Conservation (phyloP, 2,888 invertebrate species). For the Drosophila atripex region DNA sequence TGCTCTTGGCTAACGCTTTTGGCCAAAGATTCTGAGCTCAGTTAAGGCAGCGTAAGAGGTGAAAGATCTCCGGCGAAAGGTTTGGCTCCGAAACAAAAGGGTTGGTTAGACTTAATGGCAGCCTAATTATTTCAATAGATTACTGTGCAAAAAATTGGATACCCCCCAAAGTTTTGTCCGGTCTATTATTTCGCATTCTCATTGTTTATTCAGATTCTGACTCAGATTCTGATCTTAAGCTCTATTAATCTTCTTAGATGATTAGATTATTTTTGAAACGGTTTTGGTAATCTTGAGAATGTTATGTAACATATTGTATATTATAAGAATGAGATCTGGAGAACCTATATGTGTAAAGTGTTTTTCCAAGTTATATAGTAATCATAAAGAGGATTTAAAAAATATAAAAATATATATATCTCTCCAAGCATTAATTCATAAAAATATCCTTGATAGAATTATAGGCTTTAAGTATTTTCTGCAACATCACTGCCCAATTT, state of each 20-base stretch:
- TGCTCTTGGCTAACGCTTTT: slow-evolving; percentile 29
- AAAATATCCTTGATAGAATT: neutral
- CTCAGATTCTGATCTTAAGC: neutral
- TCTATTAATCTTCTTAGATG: slow-evolving; percentile 17
- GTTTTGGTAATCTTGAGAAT: slow-evolving; percentile 8
- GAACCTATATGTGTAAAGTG: neutral
- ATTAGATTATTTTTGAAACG: slow-evolving; percentile 1
- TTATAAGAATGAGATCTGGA: neutral
- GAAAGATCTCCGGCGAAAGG: slow-evolving; percentile 58
- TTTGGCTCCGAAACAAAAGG: slow-evolving; percentile 14
- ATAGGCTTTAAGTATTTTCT: neutral
- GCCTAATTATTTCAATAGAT: slow-evolving; percentile 17
- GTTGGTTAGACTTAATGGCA: slow-evolving; percentile 8
- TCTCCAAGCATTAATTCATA: neutral
- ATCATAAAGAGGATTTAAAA: neutral
- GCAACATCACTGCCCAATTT: neutral
- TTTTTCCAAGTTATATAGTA: too few species aligned
- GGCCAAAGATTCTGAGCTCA: slow-evolving; percentile 41
- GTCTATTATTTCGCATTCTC: neutral
- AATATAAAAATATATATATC: neutral
- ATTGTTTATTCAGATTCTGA: neutral
- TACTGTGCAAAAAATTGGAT: neutral
- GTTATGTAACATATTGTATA: slow-evolving; percentile 4
- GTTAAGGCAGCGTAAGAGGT: slow-evolving; percentile 22
- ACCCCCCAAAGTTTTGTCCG: neutral